Base-by-base conservation (phyloP, 2,888 invertebrate genomes). In the Hypercompe scribonia region DNA sequence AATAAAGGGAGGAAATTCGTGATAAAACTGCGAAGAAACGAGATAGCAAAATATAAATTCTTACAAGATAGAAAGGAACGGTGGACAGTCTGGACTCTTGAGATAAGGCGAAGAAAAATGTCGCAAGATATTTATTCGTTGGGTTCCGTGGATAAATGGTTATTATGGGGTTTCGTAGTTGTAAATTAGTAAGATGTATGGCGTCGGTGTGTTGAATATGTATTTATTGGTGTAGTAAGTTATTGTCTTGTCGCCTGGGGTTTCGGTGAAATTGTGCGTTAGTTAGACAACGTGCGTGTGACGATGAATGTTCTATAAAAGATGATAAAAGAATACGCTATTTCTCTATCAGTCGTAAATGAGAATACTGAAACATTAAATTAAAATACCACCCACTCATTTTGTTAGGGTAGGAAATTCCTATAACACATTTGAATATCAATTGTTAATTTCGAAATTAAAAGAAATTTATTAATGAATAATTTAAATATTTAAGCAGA, bases 71-170 rank as follows among this genome's bases (percentile, higher is more conserved):
- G 86, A 91, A 82, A 81, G 85, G 82, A 90, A 90, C 73, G 81
- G 76, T 80, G 78, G 65, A 84, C 78, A 87, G 94, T 92, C 95
- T 95, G 95, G 91, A 87, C 90, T 89, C 87, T 82, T 81, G 71
- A 94, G 95, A 95, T 95, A 95, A 95, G 92, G 90, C 89, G 84
- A 92, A 94, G 95, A 95, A 95, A 95, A 95, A 95, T 95, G 95
- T 94, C 94, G 88, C 90, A 81, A 89, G 93, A 94, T 95, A 94
- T 94, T 93, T 94, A 93, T 93, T 89, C 91, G 86, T 88, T 83
- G 93, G 92, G 90, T 87, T 83, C 88, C 82, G 72, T 86, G 90
- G 89, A 95, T 93, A 93, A 92, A 95, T 94, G 92, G 94, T 93
- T 94, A 93, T 94, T 94, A 94, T 91, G 90, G 94, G 94, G 93